phyloP scores from a whole-genome alignment of 2,888 invertebrate genomes.

The Tipula vernalis region DNA sequence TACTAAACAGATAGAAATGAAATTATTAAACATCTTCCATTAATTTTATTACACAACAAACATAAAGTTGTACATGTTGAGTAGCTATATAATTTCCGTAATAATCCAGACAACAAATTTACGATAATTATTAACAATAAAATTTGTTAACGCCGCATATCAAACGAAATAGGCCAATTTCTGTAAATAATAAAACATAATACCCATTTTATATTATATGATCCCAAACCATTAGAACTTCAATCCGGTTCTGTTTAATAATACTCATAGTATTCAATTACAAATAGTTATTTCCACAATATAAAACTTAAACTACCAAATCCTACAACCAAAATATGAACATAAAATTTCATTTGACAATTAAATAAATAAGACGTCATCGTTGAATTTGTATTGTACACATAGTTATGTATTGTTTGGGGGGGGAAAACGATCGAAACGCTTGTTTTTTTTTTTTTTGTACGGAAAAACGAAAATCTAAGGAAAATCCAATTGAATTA shows the following conservation, averaged over 20 bases:
- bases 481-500: not conserved
- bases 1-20: too few relatives aligned
- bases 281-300: not conserved
- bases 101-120: not conserved
- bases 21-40: not conserved
- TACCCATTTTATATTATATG: not conserved
- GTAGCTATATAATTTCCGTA: not conserved
- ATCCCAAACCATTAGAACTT: not conserved
- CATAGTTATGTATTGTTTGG: not conserved
- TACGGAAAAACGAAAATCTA: not conserved
- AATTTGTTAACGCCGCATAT: not conserved
- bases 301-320: not conserved
- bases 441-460: not conserved
- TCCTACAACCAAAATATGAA: not conserved
- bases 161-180: not conserved
- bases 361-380: not conserved
- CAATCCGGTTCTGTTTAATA: not conserved
- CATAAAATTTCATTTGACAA: not conserved
- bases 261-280: not conserved
- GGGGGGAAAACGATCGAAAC: not conserved
- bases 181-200: not conserved
- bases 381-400: not conserved
- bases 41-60: not conserved
- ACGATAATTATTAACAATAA: not conserved
- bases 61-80: not conserved